Percentiles rank a stretch among this genome's conserved stretches.
Conservation (phyloP, 2,797 vertebrate genomes). For the Vespertilio murinus region DNA sequence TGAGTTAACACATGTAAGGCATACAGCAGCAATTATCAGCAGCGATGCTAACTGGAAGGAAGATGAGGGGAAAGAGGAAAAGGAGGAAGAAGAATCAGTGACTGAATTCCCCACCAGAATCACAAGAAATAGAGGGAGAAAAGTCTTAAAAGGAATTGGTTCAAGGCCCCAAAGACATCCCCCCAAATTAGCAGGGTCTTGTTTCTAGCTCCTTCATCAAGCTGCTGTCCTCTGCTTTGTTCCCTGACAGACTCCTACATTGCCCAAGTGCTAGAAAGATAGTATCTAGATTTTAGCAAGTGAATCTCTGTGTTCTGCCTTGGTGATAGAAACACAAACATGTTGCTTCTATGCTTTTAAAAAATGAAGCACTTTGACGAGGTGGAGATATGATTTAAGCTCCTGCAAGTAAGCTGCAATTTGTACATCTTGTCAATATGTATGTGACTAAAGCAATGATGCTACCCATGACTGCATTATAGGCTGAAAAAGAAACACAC, state of each 20-base stretch:
- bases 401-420: constrained; percentile 26
- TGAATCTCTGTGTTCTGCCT: not conserved
- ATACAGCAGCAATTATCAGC: not conserved
- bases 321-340: not conserved
- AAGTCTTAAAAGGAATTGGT: not conserved
- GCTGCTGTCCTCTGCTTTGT: not conserved
- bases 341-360: constrained; percentile 54
- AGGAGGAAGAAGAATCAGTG: not conserved
- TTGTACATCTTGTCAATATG: not conserved
- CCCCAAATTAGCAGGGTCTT: not conserved
- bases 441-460: constrained; percentile 40
- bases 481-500: not conserved
- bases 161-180: not conserved
- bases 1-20: not conserved
- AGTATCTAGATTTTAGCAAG: not conserved
- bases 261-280: not conserved
- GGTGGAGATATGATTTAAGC: not conserved
- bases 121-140: not conserved
- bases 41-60: not conserved
- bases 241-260: not conserved
- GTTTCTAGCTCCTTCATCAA: not conserved
- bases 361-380: constrained; percentile 48
- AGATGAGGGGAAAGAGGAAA: not conserved
- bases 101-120: not conserved
- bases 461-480: not conserved